Evolutionary conservation across 1,140 invertebrate genomes (phyloP).

Genomic region (Gonioctena quinquepunctata): DNA sequence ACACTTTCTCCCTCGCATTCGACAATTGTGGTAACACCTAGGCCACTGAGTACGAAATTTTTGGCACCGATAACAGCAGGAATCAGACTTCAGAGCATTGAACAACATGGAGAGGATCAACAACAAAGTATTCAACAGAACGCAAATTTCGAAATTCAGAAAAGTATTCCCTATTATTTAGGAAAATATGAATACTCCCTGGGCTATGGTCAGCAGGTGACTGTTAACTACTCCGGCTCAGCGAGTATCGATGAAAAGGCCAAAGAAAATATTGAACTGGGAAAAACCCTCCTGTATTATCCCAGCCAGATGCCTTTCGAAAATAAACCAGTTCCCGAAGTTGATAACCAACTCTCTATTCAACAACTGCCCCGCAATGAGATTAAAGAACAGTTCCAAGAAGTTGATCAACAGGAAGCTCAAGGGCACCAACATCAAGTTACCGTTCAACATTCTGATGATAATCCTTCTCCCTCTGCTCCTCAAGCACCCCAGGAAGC

Average conservation of each 20-base stretch:
- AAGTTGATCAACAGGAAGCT: slow-evolving; percentile 49
- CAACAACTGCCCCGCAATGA: slow-evolving; percentile 23
- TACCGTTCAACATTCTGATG: slow-evolving; percentile 57
- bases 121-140: slow-evolving; percentile 44
- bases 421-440: slow-evolving; percentile 48
- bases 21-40: slow-evolving; percentile 56
- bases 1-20: slow-evolving; percentile 38
- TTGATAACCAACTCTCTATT: neutral
- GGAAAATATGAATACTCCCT: slow-evolving; percentile 58
- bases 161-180: slow-evolving; percentile 60
- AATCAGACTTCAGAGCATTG: slow-evolving; percentile 56
- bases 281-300: slow-evolving; percentile 40
- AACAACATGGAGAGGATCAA: slow-evolving; percentile 32
- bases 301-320: slow-evolving; percentile 21
- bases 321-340: slow-evolving; percentile 1
- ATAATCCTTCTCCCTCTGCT: slow-evolving; percentile 57
- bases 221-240: slow-evolving; percentile 28
- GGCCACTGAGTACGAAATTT: slow-evolving; percentile 58
- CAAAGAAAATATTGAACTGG: slow-evolving; percentile 37
- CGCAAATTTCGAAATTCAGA: slow-evolving; percentile 63
- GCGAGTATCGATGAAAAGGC: slow-evolving; percentile 25
- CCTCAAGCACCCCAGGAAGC: slow-evolving; percentile 51
- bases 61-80: slow-evolving; percentile 62
- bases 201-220: slow-evolving; percentile 26
- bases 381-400: slow-evolving; percentile 21